Percentiles rank a stretch among this genome's conserved stretches.
Evolutionary conservation across 1,140 invertebrate genomes (phyloP).

Genomic region (Drosophila dunni): DNA sequence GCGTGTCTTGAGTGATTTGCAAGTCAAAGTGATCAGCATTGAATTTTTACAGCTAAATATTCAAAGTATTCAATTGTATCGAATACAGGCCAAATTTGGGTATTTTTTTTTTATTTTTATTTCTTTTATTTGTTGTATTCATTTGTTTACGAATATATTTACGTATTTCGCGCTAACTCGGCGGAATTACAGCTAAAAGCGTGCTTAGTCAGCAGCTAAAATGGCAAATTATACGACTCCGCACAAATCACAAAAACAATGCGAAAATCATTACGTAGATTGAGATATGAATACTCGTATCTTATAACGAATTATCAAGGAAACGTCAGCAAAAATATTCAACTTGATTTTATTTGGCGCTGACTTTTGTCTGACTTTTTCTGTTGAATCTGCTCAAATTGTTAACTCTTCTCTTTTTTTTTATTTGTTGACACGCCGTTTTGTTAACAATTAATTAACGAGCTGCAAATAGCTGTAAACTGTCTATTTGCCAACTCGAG

Average conservation of each 20-base stretch:
- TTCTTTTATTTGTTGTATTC: not conserved
- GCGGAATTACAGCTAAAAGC: constrained; percentile 67
- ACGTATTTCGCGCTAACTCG: constrained; percentile 62
- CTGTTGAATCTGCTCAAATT: constrained; percentile 3
- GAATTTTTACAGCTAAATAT: constrained; percentile 15
- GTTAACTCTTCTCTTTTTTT: constrained; percentile 1
- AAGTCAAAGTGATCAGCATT: constrained; percentile 55
- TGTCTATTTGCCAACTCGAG: constrained; percentile 47
- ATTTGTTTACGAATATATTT: constrained; percentile 5
- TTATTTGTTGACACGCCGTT: constrained; percentile 58
- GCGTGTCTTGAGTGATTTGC: constrained; percentile 57
- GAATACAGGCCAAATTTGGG: constrained; percentile 45
- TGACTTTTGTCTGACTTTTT: not conserved
- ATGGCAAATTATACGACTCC: constrained; percentile 37
- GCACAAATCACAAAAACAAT: not conserved
- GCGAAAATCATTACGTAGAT: constrained; percentile 30
- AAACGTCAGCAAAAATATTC: constrained; percentile 47
- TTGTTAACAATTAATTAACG: constrained; percentile 77
- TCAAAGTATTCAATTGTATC: constrained; percentile 59
- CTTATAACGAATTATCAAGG: constrained; percentile 12
- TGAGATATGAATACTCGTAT: constrained; percentile 29
- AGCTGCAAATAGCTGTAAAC: constrained; percentile 37
- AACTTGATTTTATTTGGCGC: constrained; percentile 42
- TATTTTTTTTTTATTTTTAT: constrained; percentile 13
- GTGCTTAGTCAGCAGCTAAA: constrained; percentile 65